phyloP scores from a whole-genome alignment of 1,140 invertebrate species.

The Drosophila elegans region DNA sequence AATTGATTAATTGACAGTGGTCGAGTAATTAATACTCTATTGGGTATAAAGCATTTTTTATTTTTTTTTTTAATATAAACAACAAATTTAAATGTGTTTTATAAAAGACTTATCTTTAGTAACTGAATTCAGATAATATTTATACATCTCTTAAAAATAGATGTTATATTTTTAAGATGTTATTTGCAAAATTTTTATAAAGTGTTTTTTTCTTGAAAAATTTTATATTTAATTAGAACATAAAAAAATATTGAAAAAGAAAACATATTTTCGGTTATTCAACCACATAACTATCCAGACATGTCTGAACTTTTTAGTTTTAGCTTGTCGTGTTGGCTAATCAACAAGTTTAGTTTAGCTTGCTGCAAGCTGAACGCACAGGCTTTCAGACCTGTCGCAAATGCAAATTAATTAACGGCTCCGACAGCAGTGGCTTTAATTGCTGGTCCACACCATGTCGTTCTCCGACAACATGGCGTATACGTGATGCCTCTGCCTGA shows the following conservation, averaged over 20 bases:
- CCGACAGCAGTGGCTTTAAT: conserved; percentile 66
- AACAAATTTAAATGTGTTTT: no score
- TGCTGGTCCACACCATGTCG: conserved; percentile 50
- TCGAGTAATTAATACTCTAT: conserved; percentile 22
- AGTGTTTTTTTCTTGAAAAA: no score
- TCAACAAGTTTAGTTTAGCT: conserved; percentile 64
- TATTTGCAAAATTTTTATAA: no score
- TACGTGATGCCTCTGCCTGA: conserved; percentile 68
- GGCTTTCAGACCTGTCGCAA: conserved; percentile 45
- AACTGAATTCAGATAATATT: no score
- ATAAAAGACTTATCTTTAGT: no score
- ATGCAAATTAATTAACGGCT: conserved; percentile 80
- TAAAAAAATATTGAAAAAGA: neutral
- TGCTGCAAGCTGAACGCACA: conserved; percentile 15
- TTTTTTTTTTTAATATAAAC: neutral
- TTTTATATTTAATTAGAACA: no score
- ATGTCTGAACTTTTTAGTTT: conserved; percentile 4
- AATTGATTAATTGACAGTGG: conserved; percentile 64
- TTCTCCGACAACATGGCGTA: conserved; percentile 66
- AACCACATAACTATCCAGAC: neutral
- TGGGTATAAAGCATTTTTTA: neutral
- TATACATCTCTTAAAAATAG: no score
- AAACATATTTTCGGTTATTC: neutral
- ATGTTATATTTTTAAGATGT: no score
- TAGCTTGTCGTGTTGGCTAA: conserved; percentile 29